Evolutionary conservation across 2,113 vertebrate species (phyloP).

Genomic region (Pheucticus melanocephalus): DNA sequence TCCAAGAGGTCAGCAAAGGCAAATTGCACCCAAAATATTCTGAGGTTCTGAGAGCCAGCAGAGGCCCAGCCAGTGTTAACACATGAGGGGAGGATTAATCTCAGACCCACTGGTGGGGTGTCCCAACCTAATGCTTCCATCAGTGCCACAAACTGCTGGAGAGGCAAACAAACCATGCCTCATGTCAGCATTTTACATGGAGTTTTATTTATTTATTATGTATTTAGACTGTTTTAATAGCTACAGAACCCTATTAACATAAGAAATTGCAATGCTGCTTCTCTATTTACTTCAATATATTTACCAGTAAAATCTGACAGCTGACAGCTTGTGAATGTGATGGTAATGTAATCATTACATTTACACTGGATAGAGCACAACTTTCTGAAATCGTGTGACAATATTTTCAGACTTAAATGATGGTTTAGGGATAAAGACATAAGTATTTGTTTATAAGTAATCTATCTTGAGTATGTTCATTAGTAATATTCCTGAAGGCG

Average conservation of each 20-base stretch:
- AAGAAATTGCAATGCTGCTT: slow-evolving; percentile 54
- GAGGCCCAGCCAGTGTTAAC: rapidly evolving
- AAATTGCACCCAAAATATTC: neutral
- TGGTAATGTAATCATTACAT: slow-evolving; percentile 65
- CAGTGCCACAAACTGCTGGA: neutral
- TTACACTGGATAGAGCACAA: slow-evolving; percentile 36
- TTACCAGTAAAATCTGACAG: slow-evolving; percentile 67
- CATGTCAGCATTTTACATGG: neutral
- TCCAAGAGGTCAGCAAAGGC: neutral
- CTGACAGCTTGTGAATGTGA: slow-evolving; percentile 57
- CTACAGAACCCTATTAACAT: slow-evolving; percentile 62
- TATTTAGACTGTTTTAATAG: slow-evolving; percentile 59
- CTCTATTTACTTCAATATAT: slow-evolving; percentile 47
- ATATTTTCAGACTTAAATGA: slow-evolving; percentile 57
- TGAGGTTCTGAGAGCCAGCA: neutral
- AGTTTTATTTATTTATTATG: slow-evolving; percentile 48
- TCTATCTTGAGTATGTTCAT: slow-evolving; percentile 57
- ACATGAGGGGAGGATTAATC: rapidly evolving
- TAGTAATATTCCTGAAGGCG: slow-evolving; percentile 51
- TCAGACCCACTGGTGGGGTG: neutral
- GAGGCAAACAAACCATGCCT: neutral
- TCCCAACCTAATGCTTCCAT: neutral
- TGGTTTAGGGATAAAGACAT: slow-evolving; percentile 55
- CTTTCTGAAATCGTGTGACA: slow-evolving; percentile 15
- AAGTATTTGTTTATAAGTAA: slow-evolving; percentile 60